Evolutionary conservation across 2,888 invertebrate genomes (phyloP), one percentile per base, ranked within the genome.

Genomic region (Drosophila acutilabella): DNA sequence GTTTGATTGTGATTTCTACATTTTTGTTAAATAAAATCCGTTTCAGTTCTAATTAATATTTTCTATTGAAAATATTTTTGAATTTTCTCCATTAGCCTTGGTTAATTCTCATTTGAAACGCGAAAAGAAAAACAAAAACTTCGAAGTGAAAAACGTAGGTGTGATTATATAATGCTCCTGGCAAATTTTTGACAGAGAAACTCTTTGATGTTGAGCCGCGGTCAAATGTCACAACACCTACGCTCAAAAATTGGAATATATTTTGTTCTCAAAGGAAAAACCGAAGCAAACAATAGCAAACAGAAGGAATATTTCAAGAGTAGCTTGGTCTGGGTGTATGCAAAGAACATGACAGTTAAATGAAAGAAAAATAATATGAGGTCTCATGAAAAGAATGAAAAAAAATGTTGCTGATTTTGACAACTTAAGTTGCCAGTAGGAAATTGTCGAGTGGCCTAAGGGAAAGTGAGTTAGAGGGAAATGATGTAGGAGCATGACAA

Each of bases 391-490:
- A 47, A 48, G 48, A 45, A 48, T 54, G 40, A 38, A 70, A 30
- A 30, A 69, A 74, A 68, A 74, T 71, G 71, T 74, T 74, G 80
- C 85, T 90, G 85, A 89, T 85, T 88, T 80, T 90, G 86, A 89
- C 89, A 89, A 76, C 75, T 79, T 78, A 78, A 80, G 87, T 88
- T 71, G 76, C 64, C 61, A 60, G 74, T 53, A 69, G 61, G 40
- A 57, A 47, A 18, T 26, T 44, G 8, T n/a, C 23, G 20, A 20
- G 36, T 44, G 33, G 33, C 2, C 20, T 11, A 23, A 11, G 45
- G 13, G 38, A 1, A 4, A 2, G 13, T 13, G 47, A 38, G 14
- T 14, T 11, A 38, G 16, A 56, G 36, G 36, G 26, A 26, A 30
- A 16, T 18, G 38, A 13, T 16, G 16, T 4, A 40, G 56, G 36